These are phyloP conservation scores for Melanotaenia pygmaea DNA, from an alignment of 2,797 vertebrate genomes.

Conservation along the genomic window DNA sequence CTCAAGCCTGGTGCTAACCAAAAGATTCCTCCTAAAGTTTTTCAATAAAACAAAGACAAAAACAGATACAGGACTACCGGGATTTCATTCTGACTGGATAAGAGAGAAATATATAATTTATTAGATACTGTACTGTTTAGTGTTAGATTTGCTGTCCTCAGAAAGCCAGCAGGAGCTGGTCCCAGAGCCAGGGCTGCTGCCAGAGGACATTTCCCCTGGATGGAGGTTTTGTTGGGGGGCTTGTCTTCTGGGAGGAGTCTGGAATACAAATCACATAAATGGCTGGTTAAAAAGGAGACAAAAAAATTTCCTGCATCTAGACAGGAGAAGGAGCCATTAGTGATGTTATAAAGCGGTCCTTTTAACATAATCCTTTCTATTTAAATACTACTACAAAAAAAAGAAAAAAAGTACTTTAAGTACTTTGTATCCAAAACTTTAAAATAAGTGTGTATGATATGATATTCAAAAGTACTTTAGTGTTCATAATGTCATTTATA, in stretches of 20 bases:
- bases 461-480: neutral
- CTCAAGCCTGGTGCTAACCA: slow-evolving; percentile 4
- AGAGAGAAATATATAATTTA: neutral
- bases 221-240: slow-evolving; percentile 43
- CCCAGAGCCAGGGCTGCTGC: slow-evolving; percentile 51
- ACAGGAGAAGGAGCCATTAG: neutral
- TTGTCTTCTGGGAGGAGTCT: slow-evolving; percentile 58
- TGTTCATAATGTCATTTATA: neutral
- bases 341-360: neutral
- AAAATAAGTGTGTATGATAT: neutral
- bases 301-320: neutral
- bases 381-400: neutral
- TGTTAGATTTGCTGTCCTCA: slow-evolving; percentile 33
- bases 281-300: neutral
- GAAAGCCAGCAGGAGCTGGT: slow-evolving; percentile 21
- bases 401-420: neutral
- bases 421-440: neutral
- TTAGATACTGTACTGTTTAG: slow-evolving; percentile 49
- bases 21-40: slow-evolving; percentile 39
- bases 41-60: neutral
- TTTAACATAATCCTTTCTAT: neutral
- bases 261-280: slow-evolving; percentile 39
- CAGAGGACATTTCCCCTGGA: slow-evolving; percentile 33
- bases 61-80: neutral
- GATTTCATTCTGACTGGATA: neutral